Conservation (phyloP, 2,888 invertebrate genomes). For the Drosophila glabriapex region DNA sequence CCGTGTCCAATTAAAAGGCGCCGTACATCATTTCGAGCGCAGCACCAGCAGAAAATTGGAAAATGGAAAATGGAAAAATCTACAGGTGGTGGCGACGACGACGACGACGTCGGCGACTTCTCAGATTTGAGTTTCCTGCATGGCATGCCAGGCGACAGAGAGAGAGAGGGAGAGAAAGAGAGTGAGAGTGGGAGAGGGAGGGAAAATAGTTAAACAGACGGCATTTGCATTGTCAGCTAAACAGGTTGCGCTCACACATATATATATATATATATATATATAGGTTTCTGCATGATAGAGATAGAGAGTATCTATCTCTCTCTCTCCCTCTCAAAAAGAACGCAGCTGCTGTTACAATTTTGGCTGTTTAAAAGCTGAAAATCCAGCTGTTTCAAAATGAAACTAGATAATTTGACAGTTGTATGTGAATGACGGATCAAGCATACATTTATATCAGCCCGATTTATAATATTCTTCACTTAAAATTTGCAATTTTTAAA, state of each 20-base stretch:
- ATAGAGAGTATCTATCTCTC: no score
- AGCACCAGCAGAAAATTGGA: conserved; percentile 58
- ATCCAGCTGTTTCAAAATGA: background rate
- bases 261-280: background rate
- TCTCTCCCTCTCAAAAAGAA: background rate
- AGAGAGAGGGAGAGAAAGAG: background rate
- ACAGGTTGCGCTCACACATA: conserved; percentile 35
- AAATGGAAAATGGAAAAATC: conserved; percentile 45
- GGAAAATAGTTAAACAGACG: conserved; percentile 9
- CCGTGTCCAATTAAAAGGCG: conserved; percentile 81
- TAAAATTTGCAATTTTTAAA: background rate
- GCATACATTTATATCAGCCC: background rate
- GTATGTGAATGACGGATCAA: background rate
- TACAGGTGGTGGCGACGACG: conserved; percentile 33
- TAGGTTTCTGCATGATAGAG: background rate
- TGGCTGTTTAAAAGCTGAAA: background rate
- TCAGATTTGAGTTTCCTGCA: conserved; percentile 65
- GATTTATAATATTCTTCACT: background rate
- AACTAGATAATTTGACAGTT: background rate
- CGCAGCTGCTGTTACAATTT: background rate
- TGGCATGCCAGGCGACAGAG: conserved; percentile 24
- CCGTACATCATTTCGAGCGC: conserved; percentile 78
- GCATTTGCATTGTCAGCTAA: conserved; percentile 40
- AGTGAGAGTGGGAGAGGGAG: background rate
- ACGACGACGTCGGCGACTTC: conserved; percentile 35